These are phyloP conservation scores for Apodemus sylvaticus DNA, from an alignment of 2,113 vertebrate species.

Conservation along the genomic window DNA sequence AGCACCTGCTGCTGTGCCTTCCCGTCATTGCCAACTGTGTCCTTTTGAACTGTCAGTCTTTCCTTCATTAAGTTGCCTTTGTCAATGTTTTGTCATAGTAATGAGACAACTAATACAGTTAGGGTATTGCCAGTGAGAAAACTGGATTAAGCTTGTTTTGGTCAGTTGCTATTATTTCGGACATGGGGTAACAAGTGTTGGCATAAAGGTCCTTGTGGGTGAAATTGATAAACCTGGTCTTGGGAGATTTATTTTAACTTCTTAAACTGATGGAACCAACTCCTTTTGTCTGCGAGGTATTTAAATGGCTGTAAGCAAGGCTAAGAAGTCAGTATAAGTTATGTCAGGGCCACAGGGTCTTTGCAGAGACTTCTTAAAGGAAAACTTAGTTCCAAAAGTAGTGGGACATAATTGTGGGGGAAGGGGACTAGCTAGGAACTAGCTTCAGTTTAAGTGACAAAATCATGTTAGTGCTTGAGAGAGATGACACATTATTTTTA, in stretches of 20 bases:
- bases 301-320: background rate
- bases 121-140: background rate
- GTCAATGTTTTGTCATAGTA: background rate
- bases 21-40: background rate
- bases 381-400: constrained; percentile 30
- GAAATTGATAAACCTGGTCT: constrained; percentile 49
- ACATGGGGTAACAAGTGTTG: background rate
- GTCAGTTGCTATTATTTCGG: constrained; percentile 6
- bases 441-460: constrained; percentile 45
- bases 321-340: constrained; percentile 50
- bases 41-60: background rate
- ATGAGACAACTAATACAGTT: background rate
- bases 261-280: constrained; percentile 23
- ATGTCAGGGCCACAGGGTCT: background rate
- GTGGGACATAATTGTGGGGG: background rate
- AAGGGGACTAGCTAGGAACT: constrained; percentile 16
- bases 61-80: background rate
- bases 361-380: background rate
- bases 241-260: constrained; percentile 1
- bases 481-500: constrained; percentile 3
- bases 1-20: background rate
- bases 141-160: background rate
- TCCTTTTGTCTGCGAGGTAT: constrained; percentile 45
- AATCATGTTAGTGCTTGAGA: background rate
- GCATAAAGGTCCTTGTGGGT: background rate